Conservation (phyloP, 2,888 invertebrate genomes). For the Apoda limacodes region DNA sequence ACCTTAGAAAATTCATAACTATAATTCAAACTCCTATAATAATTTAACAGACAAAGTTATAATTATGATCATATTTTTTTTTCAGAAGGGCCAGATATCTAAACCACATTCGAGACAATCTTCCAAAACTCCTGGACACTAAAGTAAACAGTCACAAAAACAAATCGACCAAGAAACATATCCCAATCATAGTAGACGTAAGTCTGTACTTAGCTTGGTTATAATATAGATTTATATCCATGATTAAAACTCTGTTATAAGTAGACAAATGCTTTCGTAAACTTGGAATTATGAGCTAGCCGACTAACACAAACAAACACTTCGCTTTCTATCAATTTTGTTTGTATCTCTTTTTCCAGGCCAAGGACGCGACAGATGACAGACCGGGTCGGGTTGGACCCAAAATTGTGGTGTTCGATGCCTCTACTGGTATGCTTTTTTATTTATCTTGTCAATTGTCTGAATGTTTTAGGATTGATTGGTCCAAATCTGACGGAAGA, state of each 20-base stretch:
- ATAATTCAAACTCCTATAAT: no score
- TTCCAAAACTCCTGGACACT: conserved; percentile 41
- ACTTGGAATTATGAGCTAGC: no score
- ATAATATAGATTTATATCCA: no score
- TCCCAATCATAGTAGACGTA: conserved; percentile 31
- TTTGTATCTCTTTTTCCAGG: conserved; percentile 23
- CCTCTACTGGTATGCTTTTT: conserved; percentile 40
- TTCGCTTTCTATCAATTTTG: background rate
- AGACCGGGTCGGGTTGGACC: conserved; percentile 50
- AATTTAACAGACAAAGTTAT: no score
- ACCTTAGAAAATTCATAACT: no score
- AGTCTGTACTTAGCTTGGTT: no score
- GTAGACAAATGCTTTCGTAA: no score
- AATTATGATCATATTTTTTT: no score
- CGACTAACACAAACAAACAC: background rate
- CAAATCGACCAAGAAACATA: conserved; percentile 40
- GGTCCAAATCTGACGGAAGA: no score
- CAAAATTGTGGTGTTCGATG: conserved; percentile 58
- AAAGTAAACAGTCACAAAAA: conserved; percentile 34
- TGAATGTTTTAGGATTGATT: background rate
- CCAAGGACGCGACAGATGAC: conserved; percentile 36
- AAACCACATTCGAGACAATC: conserved; percentile 47
- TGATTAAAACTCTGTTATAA: no score
- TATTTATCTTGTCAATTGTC: no score
- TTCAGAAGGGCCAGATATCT: conserved; percentile 51